Base-by-base conservation (phyloP, 2,797 vertebrate species). In the Sparidentex hasta region DNA sequence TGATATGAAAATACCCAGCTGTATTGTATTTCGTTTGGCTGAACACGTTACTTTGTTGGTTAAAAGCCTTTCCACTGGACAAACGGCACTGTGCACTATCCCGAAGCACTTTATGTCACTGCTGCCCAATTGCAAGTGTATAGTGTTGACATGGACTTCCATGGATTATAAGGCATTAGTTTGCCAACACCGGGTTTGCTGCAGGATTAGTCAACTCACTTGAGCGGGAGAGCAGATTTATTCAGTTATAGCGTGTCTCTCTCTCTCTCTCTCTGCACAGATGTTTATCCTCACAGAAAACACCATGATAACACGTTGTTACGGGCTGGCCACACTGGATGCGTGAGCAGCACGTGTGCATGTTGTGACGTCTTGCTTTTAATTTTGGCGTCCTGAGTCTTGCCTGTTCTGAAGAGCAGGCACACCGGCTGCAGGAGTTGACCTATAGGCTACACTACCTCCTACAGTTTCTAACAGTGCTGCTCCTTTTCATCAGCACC, bases 91-190 rank as follows among this genome's bases (percentile, higher is more conserved):
- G 38, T 50, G 20, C 51, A 43, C 67, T 52, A 64, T 65, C 64
- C 52, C 44, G 33, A 41, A 58, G 63, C 2, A 41, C 21, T 52
- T 54, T n/a, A 52, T 76, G 48, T 74, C 47, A 25, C 54, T 52
- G 44, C 55, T 56, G 74, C 48, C 16, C 50, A 13, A 38, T 68
- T 68, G 41, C 25, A 56, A 51, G 44, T 68, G 47, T 11, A 41
- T 73, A 59, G 41, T 81, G 70, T 70, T 73, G 65, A 57, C 73
- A 27, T 74, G 54, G 69, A 65, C 62, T 74, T 41, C 21, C 23
- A 46, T 79, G 78, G 90, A 92, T 91, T 88, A 90, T 68, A 56
- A 27, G 18, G 78, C 64, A 88, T 84, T 86, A 85, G 72, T 90
- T 87, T 88, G 76, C 73, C 82, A 65, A 83, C 75, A 84, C 68